Conservation (phyloP, 2,888 invertebrate genomes). For the Oligia strigilis region DNA sequence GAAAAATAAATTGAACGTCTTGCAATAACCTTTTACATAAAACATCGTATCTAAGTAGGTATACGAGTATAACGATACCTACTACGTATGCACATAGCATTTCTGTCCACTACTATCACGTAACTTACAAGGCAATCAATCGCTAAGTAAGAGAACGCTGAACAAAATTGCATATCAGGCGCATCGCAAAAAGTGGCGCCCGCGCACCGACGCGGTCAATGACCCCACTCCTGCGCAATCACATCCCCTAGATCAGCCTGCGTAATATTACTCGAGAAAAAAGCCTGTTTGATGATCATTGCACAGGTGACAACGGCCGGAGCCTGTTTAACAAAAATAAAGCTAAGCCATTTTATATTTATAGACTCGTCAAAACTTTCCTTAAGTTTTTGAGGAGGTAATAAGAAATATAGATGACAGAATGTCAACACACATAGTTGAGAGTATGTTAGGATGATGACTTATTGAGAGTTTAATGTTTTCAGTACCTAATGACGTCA, state of each 20-base stretch:
- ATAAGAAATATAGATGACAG: background rate
- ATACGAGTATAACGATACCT: background rate
- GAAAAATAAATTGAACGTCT: background rate
- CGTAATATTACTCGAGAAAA: slow-evolving; percentile 43
- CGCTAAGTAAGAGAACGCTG: slow-evolving; percentile 33
- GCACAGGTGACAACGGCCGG: slow-evolving; percentile 34
- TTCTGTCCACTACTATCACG: slow-evolving; percentile 29
- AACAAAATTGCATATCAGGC: slow-evolving; percentile 59
- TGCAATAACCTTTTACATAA: background rate
- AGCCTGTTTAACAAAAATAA: slow-evolving; percentile 14
- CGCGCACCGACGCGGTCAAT: slow-evolving; percentile 58
- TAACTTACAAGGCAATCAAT: slow-evolving; percentile 48
- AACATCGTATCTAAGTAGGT: background rate
- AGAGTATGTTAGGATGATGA: background rate
- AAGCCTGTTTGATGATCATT: slow-evolving; percentile 54
- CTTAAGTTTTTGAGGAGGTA: background rate
- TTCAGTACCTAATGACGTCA: background rate
- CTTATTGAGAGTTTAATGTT: background rate
- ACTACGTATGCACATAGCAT: slow-evolving; percentile 17
- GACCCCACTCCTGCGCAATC: slow-evolving; percentile 64
- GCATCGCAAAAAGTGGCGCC: slow-evolving; percentile 63
- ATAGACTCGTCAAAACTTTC: background rate
- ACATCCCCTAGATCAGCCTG: slow-evolving; percentile 63
- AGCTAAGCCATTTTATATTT: slow-evolving; percentile 32
- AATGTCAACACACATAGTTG: background rate